Base-by-base conservation (phyloP, 1,140 invertebrate genomes). In the Rhopalosiphum maidis region DNA sequence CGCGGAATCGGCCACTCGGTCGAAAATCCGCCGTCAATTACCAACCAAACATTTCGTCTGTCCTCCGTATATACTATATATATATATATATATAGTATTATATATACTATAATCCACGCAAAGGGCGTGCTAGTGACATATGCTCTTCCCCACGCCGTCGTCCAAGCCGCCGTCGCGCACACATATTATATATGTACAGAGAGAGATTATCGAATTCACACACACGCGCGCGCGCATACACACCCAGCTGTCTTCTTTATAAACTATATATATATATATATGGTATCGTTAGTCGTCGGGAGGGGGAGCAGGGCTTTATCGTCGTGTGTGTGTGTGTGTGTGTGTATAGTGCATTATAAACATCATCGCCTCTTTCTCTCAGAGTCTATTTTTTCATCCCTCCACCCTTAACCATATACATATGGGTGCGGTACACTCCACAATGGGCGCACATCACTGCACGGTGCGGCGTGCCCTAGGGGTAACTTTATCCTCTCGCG, bases 121-220 rank as follows among this genome's bases (percentile, higher is more conserved):
- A 93, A 93, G 91, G 91, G 91, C 91, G 91, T 93, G 91, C 91
- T 93, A 93, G 91, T 93, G 91, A 93, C 91, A 93, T 93, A 93
- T 93, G 91, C 91, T 93, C 91, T 83, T 93, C 91, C 91, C 91
- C 91, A 25, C 77, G 35, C 37, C 91, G 48, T 25, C 68, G n/a
- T 11, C 43, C 91, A 25, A 48, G 77, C 25, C 91, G 25, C 37
- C 46, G 43, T 1, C 68, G n/a, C 25, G 37, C 87, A 6, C 0
- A 18, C 54, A 9, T 51, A 18, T 51, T 11, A 48, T 41, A 86
- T 48, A n/a, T 30, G 25, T 7, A 37, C 15, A 48, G 21, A 43
- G 11, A 54, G 82, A 85, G 82, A 85, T 85, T 85, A 85, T 85
- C 91, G 82, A 85, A 54, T 85, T 83, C 91, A 85, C 91, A 82